Percentiles rank a stretch among this genome's conserved stretches.
Evolutionary conservation across 1,140 invertebrate genomes (phyloP).

Genomic region (Brachionus sp.): DNA sequence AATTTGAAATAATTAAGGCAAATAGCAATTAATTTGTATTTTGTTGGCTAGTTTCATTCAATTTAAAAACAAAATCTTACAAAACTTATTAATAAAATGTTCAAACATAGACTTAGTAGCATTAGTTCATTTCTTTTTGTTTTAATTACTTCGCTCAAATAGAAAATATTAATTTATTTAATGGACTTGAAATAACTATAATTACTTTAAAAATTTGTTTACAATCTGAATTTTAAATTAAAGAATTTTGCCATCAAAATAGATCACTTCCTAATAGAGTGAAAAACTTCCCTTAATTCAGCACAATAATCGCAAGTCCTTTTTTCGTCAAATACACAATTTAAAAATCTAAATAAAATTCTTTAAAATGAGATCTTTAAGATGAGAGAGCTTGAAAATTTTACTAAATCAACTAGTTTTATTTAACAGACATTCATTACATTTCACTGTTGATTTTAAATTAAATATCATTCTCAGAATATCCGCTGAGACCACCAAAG

Average conservation of each 20-base stretch:
- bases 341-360: neutral
- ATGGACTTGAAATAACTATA: constrained; percentile 38
- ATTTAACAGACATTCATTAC: neutral
- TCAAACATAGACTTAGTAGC: constrained; percentile 21
- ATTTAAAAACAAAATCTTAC: constrained; percentile 37
- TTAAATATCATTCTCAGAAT: neutral
- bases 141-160: constrained; percentile 22
- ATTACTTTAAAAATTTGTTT: constrained; percentile 29
- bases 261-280: constrained; percentile 23
- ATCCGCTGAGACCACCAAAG: neutral
- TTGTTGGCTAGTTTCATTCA: constrained; percentile 11
- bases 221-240: neutral
- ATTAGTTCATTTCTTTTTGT: neutral
- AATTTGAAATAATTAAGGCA: constrained; percentile 40
- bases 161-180: constrained; percentile 39
- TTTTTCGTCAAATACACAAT: neutral
- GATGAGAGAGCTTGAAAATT: neutral
- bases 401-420: neutral
- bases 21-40: constrained; percentile 37
- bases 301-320: too few relatives aligned
- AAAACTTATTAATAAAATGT: constrained; percentile 39
- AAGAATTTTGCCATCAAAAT: neutral
- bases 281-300: neutral
- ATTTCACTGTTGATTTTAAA: neutral
- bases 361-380: neutral